Conservation (phyloP, 2,888 invertebrate genomes). For the Cancer borealis region DNA sequence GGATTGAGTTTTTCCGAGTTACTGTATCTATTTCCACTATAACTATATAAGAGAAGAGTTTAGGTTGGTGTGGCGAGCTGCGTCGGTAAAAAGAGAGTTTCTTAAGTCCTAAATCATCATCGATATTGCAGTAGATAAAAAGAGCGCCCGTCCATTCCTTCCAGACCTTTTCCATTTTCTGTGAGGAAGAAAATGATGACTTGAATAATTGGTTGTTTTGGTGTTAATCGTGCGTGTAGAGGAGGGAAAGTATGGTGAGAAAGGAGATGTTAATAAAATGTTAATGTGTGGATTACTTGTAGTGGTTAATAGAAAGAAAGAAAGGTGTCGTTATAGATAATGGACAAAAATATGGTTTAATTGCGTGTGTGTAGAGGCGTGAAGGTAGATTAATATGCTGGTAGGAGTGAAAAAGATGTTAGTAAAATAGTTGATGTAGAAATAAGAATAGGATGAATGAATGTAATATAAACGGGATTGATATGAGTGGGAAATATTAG, state of each 20-base stretch:
- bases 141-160: slow-evolving; percentile 67
- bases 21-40: slow-evolving; percentile 65
- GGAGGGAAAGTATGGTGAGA: neutral
- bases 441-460: too few species aligned
- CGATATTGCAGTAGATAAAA: slow-evolving; percentile 66
- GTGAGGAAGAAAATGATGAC: neutral
- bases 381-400: too few species aligned
- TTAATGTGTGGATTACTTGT: neutral
- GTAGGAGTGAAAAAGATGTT: too few species aligned
- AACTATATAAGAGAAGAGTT: slow-evolving; percentile 63
- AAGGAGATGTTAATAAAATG: neutral
- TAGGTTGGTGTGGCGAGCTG: slow-evolving; percentile 45
- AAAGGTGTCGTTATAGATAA: too few species aligned
- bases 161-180: slow-evolving; percentile 63
- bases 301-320: neutral
- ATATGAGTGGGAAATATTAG: too few species aligned
- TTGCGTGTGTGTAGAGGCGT: too few species aligned
- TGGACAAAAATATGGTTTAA: too few species aligned
- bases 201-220: too few species aligned
- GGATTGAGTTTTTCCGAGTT: slow-evolving; percentile 63
- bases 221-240: neutral
- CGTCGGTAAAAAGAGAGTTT: slow-evolving; percentile 59
- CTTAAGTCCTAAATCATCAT: slow-evolving; percentile 56
- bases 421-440: too few species aligned
- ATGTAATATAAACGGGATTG: too few species aligned